Evolutionary conservation across 2,113 vertebrate genomes (phyloP).

Genomic region (Brienomyrus longianalis): DNA sequence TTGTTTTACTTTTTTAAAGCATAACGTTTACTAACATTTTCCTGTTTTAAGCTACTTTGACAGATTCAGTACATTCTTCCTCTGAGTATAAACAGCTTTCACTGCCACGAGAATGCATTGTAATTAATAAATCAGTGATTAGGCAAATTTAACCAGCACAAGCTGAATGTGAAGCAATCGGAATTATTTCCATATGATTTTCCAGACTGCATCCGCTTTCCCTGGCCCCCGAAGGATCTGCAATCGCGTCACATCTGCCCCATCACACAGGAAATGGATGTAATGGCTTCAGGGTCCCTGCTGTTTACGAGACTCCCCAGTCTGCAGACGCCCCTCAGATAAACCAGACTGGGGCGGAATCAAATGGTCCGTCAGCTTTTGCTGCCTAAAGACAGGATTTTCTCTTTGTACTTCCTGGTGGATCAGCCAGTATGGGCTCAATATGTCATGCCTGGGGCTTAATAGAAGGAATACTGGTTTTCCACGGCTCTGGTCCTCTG

Average conservation of each 20-base stretch:
- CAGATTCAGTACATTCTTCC: background rate
- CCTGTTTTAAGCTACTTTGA: background rate
- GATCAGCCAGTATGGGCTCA: constrained; percentile 15
- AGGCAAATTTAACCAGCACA: background rate
- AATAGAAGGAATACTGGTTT: constrained; percentile 98
- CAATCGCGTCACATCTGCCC: background rate
- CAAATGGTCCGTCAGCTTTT: background rate
- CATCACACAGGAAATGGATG: background rate
- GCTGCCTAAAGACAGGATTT: constrained; percentile 1
- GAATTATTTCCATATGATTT: constrained; percentile 49
- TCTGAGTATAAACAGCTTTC: background rate
- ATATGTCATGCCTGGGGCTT: constrained; percentile 35
- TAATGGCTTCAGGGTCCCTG: background rate
- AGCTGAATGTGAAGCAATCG: constrained; percentile 41
- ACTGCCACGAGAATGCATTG: background rate
- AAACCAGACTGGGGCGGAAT: constrained; percentile 23
- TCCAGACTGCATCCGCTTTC: constrained; percentile 27
- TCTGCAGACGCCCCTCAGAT: constrained; percentile 15
- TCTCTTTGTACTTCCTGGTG: constrained; percentile 12
- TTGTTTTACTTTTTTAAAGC: background rate
- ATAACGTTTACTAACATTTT: background rate
- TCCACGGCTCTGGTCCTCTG: constrained; percentile 82
- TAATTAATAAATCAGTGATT: background rate
- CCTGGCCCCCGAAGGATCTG: background rate
- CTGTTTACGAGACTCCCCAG: background rate